Evolutionary conservation across 2,888 invertebrate genomes (phyloP).

Genomic region (Stictocephala bisonia): DNA sequence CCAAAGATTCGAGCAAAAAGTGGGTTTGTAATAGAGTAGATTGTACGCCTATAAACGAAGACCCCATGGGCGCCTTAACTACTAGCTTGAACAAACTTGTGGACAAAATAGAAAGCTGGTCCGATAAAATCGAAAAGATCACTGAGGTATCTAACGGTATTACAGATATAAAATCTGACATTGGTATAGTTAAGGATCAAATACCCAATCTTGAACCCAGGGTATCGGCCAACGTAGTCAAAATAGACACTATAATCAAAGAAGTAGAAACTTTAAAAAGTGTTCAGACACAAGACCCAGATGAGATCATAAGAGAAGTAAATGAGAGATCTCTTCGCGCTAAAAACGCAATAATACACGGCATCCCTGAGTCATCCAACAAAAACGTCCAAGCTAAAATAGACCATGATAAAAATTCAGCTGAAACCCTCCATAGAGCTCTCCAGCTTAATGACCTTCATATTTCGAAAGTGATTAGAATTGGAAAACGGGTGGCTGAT

Average conservation of each 20-base stretch:
- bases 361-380: background rate
- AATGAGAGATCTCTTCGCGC: background rate
- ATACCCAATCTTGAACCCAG: slow-evolving; percentile 3
- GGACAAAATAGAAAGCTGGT: slow-evolving; percentile 7
- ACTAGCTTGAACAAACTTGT: background rate
- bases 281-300: background rate
- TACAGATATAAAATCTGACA: background rate
- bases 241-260: background rate
- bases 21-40: background rate
- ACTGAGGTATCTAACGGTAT: background rate
- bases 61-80: background rate
- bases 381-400: background rate
- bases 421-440: background rate
- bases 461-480: background rate
- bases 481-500: background rate
- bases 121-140: slow-evolving; percentile 5
- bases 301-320: background rate
- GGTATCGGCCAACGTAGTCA: background rate
- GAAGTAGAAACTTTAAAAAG: background rate
- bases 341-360: background rate
- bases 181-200: background rate
- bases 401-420: background rate
- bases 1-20: background rate
- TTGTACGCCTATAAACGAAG: background rate
- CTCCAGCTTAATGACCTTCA: background rate